Evolutionary conservation across 1,140 invertebrate genomes (phyloP).

Genomic region (Drosophila mayri): DNA sequence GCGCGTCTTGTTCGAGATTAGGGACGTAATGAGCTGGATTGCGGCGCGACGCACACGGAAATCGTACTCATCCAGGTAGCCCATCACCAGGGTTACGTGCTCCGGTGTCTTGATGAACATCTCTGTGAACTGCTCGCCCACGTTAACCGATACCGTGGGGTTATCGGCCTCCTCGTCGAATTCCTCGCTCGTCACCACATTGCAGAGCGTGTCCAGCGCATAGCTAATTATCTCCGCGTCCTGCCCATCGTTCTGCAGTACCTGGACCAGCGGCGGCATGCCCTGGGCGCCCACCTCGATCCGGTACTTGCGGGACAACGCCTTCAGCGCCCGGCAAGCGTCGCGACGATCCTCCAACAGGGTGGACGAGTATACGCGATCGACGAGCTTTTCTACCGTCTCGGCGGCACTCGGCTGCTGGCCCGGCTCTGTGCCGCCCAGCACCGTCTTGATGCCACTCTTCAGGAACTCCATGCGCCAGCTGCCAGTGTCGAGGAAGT

Average conservation of each 20-base stretch:
- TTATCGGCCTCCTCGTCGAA: conserved; percentile 93
- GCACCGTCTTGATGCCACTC: conserved; percentile 94
- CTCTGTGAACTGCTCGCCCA: conserved; percentile 98
- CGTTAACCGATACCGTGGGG: conserved; percentile 87
- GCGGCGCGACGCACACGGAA: conserved; percentile 95
- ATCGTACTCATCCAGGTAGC: conserved; percentile 97
- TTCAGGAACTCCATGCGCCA: conserved; percentile 93
- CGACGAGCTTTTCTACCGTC: conserved; percentile 96
- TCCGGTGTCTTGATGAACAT: conserved; percentile 98
- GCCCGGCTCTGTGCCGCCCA: conserved; percentile 91
- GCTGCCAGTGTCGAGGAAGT: not conserved
- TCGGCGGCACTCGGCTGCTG: conserved; percentile 92
- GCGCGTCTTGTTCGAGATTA: conserved; percentile 93
- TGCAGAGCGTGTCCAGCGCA: conserved; percentile 95
- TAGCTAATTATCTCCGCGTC: conserved; percentile 97
- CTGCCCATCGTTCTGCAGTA: conserved; percentile 92
- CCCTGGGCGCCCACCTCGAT: conserved; percentile 98
- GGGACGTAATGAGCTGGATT: conserved; percentile 92
- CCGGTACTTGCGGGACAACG: conserved; percentile 96
- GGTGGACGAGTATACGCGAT: conserved; percentile 96
- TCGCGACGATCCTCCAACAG: conserved; percentile 97
- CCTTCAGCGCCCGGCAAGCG: conserved; percentile 97
- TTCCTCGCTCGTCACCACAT: conserved; percentile 93
- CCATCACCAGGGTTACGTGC: conserved; percentile 93
- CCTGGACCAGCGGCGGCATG: conserved; percentile 92